Conservation (phyloP, 1,140 invertebrate species). For the Trichonephila inaurata region DNA sequence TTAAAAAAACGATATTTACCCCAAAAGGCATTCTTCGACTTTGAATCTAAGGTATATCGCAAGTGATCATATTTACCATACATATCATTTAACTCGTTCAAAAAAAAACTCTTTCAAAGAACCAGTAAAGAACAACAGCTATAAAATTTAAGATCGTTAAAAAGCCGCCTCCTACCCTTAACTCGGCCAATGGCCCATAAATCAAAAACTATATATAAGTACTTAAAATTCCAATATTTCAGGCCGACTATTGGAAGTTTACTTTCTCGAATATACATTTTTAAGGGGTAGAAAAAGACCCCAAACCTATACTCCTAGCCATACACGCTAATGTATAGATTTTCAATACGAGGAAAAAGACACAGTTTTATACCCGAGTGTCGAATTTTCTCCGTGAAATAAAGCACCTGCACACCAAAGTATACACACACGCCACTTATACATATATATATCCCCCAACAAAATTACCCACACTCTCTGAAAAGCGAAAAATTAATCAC, state of each 20-base stretch:
- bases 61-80: no score
- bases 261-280: slow-evolving; percentile 47
- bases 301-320: slow-evolving; percentile 40
- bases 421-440: slow-evolving; percentile 46
- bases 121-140: background rate
- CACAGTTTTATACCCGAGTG: slow-evolving; percentile 64
- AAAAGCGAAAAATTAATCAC: slow-evolving; percentile 66
- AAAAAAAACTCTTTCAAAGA: background rate
- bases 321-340: slow-evolving; percentile 69
- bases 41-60: no score
- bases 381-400: slow-evolving; percentile 66
- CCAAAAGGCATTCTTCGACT: no score
- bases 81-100: background rate
- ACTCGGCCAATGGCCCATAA: slow-evolving; percentile 35
- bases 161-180: background rate
- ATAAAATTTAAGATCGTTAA: slow-evolving; percentile 41
- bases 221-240: slow-evolving; percentile 69
- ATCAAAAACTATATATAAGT: slow-evolving; percentile 62
- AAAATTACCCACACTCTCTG: slow-evolving; percentile 60
- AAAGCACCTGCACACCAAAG: slow-evolving; percentile 48
- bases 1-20: no score
- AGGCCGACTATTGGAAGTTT: slow-evolving; percentile 62
- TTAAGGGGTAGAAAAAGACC: slow-evolving; percentile 58
- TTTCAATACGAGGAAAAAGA: slow-evolving; percentile 66
- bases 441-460: slow-evolving; percentile 56